Evolutionary conservation across 2,113 vertebrate species (phyloP).

Genomic region (Leucopsar rothschildi): DNA sequence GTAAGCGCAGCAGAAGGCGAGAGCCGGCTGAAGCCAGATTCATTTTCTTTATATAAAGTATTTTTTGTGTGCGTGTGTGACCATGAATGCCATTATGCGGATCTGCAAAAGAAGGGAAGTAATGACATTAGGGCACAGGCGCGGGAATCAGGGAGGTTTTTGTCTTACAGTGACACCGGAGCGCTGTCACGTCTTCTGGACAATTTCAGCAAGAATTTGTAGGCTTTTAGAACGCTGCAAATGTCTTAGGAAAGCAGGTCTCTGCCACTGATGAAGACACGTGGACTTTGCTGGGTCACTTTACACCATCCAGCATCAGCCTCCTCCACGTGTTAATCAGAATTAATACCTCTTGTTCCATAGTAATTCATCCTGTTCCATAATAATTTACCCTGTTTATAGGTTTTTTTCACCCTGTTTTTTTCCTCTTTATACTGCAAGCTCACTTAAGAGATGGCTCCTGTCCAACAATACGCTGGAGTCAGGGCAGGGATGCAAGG

Average conservation of each 20-base stretch:
- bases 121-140: neutral
- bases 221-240: neutral
- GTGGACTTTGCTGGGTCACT: neutral
- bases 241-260: neutral
- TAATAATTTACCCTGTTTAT: neutral
- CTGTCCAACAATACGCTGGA: neutral
- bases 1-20: conserved; percentile 11
- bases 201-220: neutral
- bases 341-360: neutral
- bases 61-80: neutral
- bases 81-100: conserved; percentile 4
- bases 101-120: neutral
- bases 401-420: neutral
- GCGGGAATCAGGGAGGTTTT: neutral
- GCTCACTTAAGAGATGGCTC: neutral
- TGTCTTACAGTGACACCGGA: neutral
- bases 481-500: neutral
- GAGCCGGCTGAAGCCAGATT: conserved; percentile 32
- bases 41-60: conserved; percentile 22
- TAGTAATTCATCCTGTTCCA: neutral
- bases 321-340: neutral
- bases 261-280: neutral
- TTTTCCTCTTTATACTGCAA: neutral
- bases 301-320: neutral
- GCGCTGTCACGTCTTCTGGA: neutral